Percentiles rank a stretch among this genome's conserved stretches.
These are phyloP conservation scores for Plebejus argus DNA, from an alignment of 2,888 invertebrate species.

Conservation along the genomic window DNA sequence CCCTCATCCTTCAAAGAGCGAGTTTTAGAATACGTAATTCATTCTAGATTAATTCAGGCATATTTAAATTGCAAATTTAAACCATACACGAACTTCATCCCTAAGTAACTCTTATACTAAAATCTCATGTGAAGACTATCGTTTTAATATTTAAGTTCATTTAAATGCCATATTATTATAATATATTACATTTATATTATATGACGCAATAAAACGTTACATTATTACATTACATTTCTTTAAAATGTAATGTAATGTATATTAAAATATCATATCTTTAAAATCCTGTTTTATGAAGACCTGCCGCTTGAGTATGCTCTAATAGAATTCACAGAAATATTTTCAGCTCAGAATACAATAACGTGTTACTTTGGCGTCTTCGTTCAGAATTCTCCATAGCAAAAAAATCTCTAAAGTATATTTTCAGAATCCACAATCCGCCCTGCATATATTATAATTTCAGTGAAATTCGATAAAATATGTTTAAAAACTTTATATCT, in stretches of 20 bases:
- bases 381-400: neutral
- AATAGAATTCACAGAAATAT: neutral
- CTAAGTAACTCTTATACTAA: neutral
- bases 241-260: too few species aligned
- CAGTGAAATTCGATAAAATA: neutral
- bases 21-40: conserved; percentile 23
- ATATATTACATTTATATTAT: too few species aligned
- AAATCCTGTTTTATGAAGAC: too few species aligned
- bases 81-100: neutral
- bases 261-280: too few species aligned
- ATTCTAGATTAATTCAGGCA: neutral
- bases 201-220: too few species aligned
- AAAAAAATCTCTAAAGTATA: neutral
- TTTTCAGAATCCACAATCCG: neutral
- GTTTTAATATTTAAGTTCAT: neutral
- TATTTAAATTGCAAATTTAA: conserved; percentile 19
- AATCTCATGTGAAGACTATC: neutral
- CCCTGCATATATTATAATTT: neutral
- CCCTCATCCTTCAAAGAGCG: neutral
- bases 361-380: neutral
- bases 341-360: neutral
- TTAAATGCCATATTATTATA: too few species aligned
- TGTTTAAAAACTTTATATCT: neutral
- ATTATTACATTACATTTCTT: too few species aligned
- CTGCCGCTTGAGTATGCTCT: neutral